These are phyloP conservation scores for Dendroctonus valens DNA, from an alignment of 1,140 invertebrate genomes.

Conservation along the genomic window DNA sequence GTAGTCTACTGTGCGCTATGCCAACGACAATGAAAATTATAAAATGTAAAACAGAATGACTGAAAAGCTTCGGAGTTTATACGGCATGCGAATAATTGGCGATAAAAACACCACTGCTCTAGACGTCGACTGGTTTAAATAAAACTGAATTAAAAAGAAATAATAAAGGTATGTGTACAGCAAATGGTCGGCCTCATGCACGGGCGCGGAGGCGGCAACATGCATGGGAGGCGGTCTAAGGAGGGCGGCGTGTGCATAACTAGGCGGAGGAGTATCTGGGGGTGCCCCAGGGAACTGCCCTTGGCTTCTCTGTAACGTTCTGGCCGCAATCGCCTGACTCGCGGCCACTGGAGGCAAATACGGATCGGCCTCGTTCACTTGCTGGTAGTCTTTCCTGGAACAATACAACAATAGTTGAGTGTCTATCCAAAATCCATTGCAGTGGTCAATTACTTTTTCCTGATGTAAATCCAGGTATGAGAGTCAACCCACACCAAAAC, in stretches of 20 bases:
- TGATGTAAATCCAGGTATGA: slow-evolving; percentile 94
- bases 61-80: too few species aligned
- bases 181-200: slow-evolving; percentile 42
- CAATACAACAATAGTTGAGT: slow-evolving; percentile 10
- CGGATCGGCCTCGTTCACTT: slow-evolving; percentile 73
- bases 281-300: slow-evolving; percentile 49
- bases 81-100: too few species aligned
- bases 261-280: slow-evolving; percentile 51
- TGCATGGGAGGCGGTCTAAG: slow-evolving; percentile 44
- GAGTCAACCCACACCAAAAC: slow-evolving; percentile 91
- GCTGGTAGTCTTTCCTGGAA: slow-evolving; percentile 68
- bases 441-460: slow-evolving; percentile 68
- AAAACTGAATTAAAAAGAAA: slow-evolving; percentile 30
- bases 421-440: neutral
- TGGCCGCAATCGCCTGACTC: slow-evolving; percentile 62
- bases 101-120: too few species aligned
- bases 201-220: slow-evolving; percentile 36
- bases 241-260: slow-evolving; percentile 49
- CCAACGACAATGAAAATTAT: too few species aligned
- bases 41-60: too few species aligned
- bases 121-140: neutral
- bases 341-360: slow-evolving; percentile 60
- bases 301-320: slow-evolving; percentile 57
- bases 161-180: slow-evolving; percentile 39
- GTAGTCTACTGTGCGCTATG: too few species aligned